These are phyloP conservation scores for Anguilla anguilla DNA, from an alignment of 2,797 vertebrate genomes.

Conservation along the genomic window DNA sequence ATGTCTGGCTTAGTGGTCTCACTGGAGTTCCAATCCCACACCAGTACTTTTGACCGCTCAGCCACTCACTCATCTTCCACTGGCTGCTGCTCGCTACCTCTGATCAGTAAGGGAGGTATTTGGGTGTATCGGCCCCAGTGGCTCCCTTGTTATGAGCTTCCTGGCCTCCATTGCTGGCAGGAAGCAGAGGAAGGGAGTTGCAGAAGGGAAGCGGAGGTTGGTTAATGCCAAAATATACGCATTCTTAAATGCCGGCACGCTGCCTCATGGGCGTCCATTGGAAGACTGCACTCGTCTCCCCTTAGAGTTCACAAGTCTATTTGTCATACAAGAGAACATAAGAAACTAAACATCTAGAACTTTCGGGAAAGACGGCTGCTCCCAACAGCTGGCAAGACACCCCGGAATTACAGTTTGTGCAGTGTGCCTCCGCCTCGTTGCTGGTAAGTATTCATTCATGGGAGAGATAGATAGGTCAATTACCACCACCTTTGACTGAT, in stretches of 20 bases:
- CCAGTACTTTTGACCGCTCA: not conserved
- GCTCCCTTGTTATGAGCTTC: slow-evolving; percentile 18
- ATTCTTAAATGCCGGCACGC: slow-evolving; percentile 7
- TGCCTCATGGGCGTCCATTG: not conserved
- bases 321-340: not conserved
- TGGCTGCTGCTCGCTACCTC: not conserved
- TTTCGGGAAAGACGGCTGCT: not conserved
- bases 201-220: slow-evolving; percentile 22
- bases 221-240: not conserved
- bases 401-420: not conserved
- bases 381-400: not conserved
- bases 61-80: not conserved
- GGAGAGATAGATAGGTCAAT: not conserved
- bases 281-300: not conserved
- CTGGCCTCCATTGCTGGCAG: slow-evolving; percentile 20
- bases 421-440: not conserved
- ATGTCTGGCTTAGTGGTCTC: not conserved
- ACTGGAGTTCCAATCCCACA: not conserved
- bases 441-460: slow-evolving; percentile 26
- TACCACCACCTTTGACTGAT: not conserved
- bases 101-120: slow-evolving; percentile 10
- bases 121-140: not conserved
- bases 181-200: slow-evolving; percentile 35
- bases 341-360: not conserved
- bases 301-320: not conserved